These are phyloP conservation scores for Sterrhoptilus dennistouni DNA, from an alignment of 2,113 vertebrate species.

Conservation along the genomic window DNA sequence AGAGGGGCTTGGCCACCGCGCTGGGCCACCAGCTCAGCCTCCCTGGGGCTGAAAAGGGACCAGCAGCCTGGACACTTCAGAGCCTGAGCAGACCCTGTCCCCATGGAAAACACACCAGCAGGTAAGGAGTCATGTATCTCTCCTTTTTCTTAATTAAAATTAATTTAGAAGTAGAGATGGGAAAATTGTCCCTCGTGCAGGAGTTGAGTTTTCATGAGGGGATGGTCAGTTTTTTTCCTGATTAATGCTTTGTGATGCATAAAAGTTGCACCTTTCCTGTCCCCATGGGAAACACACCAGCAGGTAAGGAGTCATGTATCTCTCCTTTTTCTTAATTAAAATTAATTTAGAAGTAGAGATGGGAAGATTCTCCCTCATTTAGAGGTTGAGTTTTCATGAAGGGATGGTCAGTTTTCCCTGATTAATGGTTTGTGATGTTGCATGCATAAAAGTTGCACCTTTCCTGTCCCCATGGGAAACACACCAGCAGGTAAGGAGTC, in stretches of 20 bases:
- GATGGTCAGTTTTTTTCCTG: neutral
- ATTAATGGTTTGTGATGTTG: neutral
- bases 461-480: neutral
- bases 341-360: neutral
- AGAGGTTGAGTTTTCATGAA: neutral
- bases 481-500: neutral
- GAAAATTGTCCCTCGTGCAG: rapidly evolving
- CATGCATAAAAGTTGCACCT: neutral
- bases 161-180: neutral
- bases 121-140: neutral
- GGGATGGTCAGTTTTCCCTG: neutral
- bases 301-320: neutral
- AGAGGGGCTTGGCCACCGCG: constrained; percentile 3
- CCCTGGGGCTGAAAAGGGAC: neutral
- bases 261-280: neutral
- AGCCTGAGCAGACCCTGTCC: neutral
- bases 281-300: neutral
- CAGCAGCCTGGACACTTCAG: rapidly evolving
- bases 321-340: neutral
- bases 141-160: neutral
- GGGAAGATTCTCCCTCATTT: neutral
- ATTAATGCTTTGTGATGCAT: neutral
- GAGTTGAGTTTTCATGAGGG: neutral
- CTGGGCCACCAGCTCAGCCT: neutral
- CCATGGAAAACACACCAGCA: neutral